Conservation (phyloP, 2,797 vertebrate genomes). For the Amazona ochrocephala region DNA sequence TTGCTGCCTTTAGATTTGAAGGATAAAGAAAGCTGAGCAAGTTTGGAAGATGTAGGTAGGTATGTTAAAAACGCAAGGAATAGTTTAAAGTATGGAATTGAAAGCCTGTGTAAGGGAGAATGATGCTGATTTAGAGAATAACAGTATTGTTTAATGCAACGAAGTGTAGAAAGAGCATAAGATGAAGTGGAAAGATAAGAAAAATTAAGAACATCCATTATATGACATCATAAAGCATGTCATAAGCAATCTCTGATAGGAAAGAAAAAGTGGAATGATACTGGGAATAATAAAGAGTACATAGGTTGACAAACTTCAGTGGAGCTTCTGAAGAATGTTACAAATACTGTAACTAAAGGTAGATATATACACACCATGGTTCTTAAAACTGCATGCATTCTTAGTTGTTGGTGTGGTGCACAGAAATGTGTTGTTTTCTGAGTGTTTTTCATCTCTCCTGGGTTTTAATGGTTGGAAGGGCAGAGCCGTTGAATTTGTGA, state of each 20-base stretch:
- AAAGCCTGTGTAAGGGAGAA: not conserved
- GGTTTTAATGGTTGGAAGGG: not conserved
- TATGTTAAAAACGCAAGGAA: slow-evolving; percentile 28
- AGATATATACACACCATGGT: not conserved
- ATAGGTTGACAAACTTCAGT: not conserved
- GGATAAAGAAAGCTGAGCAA: not conserved
- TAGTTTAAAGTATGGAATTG: not conserved
- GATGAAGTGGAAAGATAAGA: not conserved
- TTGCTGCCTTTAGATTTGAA: slow-evolving; percentile 19
- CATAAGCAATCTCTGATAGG: not conserved
- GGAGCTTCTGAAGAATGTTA: not conserved
- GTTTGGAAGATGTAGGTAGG: not conserved
- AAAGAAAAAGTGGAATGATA: not conserved
- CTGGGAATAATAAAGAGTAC: not conserved
- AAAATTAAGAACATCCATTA: not conserved
- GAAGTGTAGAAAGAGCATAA: not conserved
- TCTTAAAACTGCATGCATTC: not conserved
- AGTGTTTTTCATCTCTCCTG: not conserved
- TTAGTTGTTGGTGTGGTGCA: not conserved
- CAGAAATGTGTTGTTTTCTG: not conserved
- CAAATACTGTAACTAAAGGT: not conserved
- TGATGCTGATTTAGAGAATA: not conserved
- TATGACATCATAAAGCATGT: not conserved
- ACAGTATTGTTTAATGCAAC: not conserved
- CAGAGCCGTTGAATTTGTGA: not conserved